Percentiles rank a stretch among this genome's conserved stretches.
phyloP scores from a whole-genome alignment of 2,797 vertebrate genomes.

The Girardinus metallicus region DNA sequence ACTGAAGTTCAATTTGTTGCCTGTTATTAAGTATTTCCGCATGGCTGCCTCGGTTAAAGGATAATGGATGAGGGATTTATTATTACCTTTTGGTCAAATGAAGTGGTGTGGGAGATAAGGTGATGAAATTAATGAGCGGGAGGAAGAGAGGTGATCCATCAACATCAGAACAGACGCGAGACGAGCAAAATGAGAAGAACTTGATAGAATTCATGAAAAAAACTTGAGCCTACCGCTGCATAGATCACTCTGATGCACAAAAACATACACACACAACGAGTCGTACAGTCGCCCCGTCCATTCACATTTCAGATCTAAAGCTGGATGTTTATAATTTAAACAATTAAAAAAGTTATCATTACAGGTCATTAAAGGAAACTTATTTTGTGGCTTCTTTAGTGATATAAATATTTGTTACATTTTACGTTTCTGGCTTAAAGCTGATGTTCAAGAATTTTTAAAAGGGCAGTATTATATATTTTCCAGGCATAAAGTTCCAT shows the following conservation, averaged over 20 bases:
- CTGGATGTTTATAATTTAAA: background rate
- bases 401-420: background rate
- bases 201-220: constrained; percentile 77
- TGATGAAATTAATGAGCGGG: constrained; percentile 99
- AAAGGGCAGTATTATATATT: too few relatives aligned
- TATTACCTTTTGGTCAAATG: constrained; percentile 99
- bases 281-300: too few relatives aligned
- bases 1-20: constrained; percentile 99
- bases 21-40: constrained; percentile 99
- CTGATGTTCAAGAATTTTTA: background rate
- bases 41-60: constrained; percentile 96
- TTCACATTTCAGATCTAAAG: background rate
- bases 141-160: constrained; percentile 97
- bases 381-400: background rate
- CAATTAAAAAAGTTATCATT: background rate
- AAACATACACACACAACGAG: too few relatives aligned
- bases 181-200: constrained; percentile 79
- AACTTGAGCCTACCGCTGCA: constrained; percentile 67
- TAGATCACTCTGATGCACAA: background rate
- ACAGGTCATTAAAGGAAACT: background rate
- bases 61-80: constrained; percentile 99
- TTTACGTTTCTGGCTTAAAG: background rate
- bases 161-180: constrained; percentile 84
- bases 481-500: too few relatives aligned
- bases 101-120: constrained; percentile 99